A percentile compares a stretch with the other conserved stretches of the same genome.
Conservation (phyloP, 2,797 vertebrate genomes). For the Alouatta caraya region DNA sequence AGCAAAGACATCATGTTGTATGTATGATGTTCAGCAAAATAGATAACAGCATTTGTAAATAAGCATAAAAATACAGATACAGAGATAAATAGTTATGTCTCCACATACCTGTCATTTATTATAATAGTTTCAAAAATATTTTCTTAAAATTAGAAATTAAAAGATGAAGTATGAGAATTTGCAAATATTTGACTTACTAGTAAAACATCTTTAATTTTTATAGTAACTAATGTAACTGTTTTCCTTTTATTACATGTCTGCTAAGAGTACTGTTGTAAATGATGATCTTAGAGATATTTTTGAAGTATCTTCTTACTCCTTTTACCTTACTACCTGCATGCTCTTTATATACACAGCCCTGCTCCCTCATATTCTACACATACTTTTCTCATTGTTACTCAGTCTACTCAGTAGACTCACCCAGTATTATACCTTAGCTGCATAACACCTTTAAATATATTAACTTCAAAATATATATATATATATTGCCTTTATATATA, state of each 20-base stretch:
- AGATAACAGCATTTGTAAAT: not conserved
- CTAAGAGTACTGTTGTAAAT: not conserved
- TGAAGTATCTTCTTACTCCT: not conserved
- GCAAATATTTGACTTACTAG: not conserved
- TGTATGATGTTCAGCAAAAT: not conserved
- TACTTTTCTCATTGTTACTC: not conserved
- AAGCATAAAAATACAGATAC: not conserved
- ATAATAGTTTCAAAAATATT: not conserved
- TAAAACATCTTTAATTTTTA: not conserved
- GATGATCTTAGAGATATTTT: not conserved
- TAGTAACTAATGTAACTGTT: not conserved
- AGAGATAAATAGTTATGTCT: not conserved
- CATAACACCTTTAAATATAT: not conserved
- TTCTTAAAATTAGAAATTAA: not conserved
- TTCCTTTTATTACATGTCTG: not conserved
- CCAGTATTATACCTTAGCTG: not conserved
- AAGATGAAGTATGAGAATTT: not conserved
- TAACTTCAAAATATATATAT: not conserved
- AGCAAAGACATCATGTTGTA: not conserved
- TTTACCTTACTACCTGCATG: not conserved
- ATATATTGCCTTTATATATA: not conserved
- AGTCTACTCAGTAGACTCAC: not conserved
- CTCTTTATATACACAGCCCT: not conserved
- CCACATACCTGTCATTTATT: not conserved
- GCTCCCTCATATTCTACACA: not conserved